Conservation (phyloP, 1,140 invertebrate species). For the Drosophila equinoxialis region DNA sequence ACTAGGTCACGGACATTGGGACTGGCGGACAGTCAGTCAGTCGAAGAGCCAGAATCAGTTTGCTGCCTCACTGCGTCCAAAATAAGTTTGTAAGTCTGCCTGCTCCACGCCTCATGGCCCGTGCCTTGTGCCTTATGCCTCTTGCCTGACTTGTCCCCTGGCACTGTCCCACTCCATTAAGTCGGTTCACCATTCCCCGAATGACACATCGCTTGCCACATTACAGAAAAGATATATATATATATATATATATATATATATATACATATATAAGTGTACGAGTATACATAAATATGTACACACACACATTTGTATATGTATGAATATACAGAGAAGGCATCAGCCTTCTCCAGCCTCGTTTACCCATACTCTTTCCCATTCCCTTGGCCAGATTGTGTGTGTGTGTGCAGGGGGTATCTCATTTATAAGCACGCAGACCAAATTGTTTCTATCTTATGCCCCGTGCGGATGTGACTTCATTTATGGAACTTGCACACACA, state of each 20-base stretch:
- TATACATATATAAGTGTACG: slow-evolving; percentile 45
- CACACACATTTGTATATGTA: too few relatives aligned
- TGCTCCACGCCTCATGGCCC: not conserved
- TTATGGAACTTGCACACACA: slow-evolving; percentile 51
- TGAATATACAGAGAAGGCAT: too few relatives aligned
- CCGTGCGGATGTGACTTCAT: slow-evolving; percentile 54
- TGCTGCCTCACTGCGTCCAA: slow-evolving; percentile 34
- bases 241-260: slow-evolving; percentile 62
- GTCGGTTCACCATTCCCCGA: slow-evolving; percentile 24
- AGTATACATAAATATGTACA: not conserved
- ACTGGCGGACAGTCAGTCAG: not conserved
- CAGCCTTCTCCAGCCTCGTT: slow-evolving; percentile 18
- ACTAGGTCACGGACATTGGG: slow-evolving; percentile 57
- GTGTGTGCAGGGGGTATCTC: slow-evolving; percentile 26
- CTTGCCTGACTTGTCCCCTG: slow-evolving; percentile 4
- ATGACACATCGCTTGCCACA: slow-evolving; percentile 67
- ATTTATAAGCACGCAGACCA: slow-evolving; percentile 39
- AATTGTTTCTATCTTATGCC: slow-evolving; percentile 48
- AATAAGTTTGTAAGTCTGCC: slow-evolving; percentile 28
- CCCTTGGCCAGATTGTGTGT: slow-evolving; percentile 5
- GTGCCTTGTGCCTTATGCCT: too few relatives aligned
- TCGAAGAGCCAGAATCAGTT: slow-evolving; percentile 27
- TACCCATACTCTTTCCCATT: not conserved
- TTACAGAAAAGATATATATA: slow-evolving; percentile 68
- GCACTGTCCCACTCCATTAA: not conserved